A percentile compares a stretch with the other conserved stretches of the same genome.
Conservation (phyloP, 2,113 vertebrate species). For the Rynchops niger region DNA sequence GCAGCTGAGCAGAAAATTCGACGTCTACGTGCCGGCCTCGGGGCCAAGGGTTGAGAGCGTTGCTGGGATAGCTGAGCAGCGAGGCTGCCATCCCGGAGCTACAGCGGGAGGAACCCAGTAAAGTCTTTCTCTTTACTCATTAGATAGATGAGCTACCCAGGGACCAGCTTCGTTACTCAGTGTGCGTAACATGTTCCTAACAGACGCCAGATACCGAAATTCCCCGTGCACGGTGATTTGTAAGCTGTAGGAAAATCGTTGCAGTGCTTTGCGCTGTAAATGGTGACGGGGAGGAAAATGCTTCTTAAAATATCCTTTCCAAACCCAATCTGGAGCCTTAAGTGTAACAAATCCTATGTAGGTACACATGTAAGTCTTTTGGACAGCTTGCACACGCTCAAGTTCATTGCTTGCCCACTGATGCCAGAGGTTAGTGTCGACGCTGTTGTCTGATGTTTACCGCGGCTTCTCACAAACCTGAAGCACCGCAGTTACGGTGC, state of each 20-base stretch:
- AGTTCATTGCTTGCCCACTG: neutral
- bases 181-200: neutral
- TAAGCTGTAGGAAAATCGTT: neutral
- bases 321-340: neutral
- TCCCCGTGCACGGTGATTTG: neutral
- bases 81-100: neutral
- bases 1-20: neutral
- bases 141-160: neutral
- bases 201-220: constrained; percentile 8
- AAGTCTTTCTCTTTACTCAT: neutral
- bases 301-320: neutral
- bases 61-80: neutral
- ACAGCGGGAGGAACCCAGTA: neutral
- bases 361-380: neutral
- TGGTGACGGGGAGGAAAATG: neutral
- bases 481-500: neutral
- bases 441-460: neutral
- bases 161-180: neutral
- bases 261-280: neutral
- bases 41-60: constrained; percentile 3
- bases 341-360: neutral
- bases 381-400: neutral
- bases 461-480: neutral
- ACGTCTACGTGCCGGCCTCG: accelerated
- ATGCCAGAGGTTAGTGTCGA: neutral